Percentiles rank a stretch among this genome's conserved stretches.
These are phyloP conservation scores for Bombus fervidus DNA, from an alignment of 1,140 invertebrate genomes.

Conservation along the genomic window DNA sequence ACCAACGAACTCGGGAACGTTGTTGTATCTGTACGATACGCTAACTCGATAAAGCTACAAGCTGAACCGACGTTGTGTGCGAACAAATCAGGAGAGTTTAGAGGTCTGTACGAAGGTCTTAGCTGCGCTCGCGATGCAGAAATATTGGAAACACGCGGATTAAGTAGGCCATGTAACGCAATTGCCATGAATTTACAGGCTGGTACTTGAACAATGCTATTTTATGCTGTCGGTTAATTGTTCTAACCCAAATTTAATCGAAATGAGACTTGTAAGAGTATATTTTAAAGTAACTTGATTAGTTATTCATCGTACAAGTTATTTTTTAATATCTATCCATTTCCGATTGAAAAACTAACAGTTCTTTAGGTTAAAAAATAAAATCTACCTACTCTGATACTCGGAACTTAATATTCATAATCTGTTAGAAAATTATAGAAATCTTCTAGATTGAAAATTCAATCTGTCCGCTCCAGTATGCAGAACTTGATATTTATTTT, in stretches of 20 bases:
- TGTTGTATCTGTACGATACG: slow-evolving; percentile 3
- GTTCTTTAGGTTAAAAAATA: no score
- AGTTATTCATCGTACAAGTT: not conserved
- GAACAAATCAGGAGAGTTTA: slow-evolving; percentile 20
- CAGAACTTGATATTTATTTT: not conserved
- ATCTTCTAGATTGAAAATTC: not conserved
- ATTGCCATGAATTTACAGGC: not conserved
- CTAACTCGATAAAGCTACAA: slow-evolving; percentile 36
- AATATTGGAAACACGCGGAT: not conserved
- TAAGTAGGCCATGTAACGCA: slow-evolving; percentile 11
- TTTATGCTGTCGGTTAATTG: not conserved
- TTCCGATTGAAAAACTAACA: no score
- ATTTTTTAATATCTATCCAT: not conserved
- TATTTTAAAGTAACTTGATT: no score
- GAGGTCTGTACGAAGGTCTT: not conserved
- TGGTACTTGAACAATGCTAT: not conserved
- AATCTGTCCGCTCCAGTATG: no score
- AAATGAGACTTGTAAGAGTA: not conserved
- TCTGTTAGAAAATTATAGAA: no score
- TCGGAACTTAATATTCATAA: no score
- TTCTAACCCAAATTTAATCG: not conserved
- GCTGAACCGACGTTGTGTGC: not conserved
- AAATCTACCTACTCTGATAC: no score
- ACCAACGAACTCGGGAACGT: slow-evolving; percentile 46
- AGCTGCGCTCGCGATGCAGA: not conserved